phyloP scores from a whole-genome alignment of 2,888 invertebrate genomes.

The Ramazzottius varieornatus region DNA sequence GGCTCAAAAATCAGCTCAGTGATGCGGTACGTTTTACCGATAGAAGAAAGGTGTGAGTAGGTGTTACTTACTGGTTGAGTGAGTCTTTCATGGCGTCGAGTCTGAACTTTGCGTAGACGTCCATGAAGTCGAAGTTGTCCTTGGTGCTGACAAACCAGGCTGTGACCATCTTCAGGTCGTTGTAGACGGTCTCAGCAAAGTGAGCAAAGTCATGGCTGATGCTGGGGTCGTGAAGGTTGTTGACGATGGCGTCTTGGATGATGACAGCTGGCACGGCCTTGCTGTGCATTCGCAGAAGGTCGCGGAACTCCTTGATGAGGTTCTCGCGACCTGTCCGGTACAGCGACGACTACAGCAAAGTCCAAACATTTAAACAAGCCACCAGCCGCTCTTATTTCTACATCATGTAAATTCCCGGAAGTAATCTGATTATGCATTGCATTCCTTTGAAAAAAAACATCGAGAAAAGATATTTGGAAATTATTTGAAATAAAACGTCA shows the following conservation, averaged over 20 bases:
- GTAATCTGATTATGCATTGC: too few relatives aligned
- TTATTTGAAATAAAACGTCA: background rate
- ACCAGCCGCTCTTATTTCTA: too few relatives aligned
- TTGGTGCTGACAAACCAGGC: background rate
- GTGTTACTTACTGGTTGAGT: background rate
- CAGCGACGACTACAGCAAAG: background rate
- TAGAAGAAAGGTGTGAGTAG: too few relatives aligned
- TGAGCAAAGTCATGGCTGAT: background rate
- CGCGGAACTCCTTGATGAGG: background rate
- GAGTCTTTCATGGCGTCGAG: background rate
- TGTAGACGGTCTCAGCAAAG: background rate
- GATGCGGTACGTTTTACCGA: too few relatives aligned
- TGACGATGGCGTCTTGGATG: background rate
- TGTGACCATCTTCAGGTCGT: background rate
- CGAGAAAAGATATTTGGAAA: too few relatives aligned
- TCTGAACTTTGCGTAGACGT: background rate
- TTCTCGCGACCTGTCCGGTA: background rate
- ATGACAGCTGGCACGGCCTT: background rate
- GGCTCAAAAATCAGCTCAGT: background rate
- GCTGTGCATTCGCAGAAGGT: conserved; percentile 3
- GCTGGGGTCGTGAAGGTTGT: background rate
- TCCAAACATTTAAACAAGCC: too few relatives aligned
- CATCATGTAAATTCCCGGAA: too few relatives aligned
- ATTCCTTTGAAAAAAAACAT: too few relatives aligned
- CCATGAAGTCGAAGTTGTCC: background rate